Percentiles rank a stretch among this genome's conserved stretches.
Conservation (phyloP, 2,888 invertebrate species). For the Pseudococcus viburni region DNA sequence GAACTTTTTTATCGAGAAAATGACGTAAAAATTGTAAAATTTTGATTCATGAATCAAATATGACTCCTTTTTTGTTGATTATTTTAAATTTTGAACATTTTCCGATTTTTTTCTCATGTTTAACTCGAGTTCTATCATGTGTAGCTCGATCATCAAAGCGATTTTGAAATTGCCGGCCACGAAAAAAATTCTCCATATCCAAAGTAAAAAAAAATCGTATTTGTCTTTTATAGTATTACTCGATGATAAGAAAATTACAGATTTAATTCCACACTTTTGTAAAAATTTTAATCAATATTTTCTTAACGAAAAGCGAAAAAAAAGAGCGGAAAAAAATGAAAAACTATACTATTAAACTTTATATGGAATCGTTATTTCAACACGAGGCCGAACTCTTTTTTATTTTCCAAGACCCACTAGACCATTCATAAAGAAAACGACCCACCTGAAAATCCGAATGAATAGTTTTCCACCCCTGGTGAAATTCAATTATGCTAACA, state of each 20-base stretch:
- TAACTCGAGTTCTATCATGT: no score
- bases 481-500: conserved; percentile 63
- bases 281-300: conserved; percentile 56
- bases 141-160: no score
- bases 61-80: no score
- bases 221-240: not conserved
- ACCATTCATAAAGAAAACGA: conserved; percentile 61
- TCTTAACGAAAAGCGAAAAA: not conserved
- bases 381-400: conserved; percentile 39
- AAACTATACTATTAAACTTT: conserved; percentile 33
- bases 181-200: not conserved
- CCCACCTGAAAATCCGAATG: conserved; percentile 59
- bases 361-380: conserved; percentile 53
- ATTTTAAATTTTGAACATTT: no score
- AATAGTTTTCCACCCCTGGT: conserved; percentile 60
- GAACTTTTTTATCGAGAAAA: no score
- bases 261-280: conserved; percentile 14
- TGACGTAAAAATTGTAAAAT: no score
- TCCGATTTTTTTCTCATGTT: no score
- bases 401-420: conserved; percentile 48
- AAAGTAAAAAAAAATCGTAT: not conserved
- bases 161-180: not conserved
- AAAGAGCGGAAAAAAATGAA: not conserved
- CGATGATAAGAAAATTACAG: conserved; percentile 26
- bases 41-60: no score